Evolutionary conservation across 2,113 vertebrate species (phyloP).

Genomic region (Probosciger aterrimus): DNA sequence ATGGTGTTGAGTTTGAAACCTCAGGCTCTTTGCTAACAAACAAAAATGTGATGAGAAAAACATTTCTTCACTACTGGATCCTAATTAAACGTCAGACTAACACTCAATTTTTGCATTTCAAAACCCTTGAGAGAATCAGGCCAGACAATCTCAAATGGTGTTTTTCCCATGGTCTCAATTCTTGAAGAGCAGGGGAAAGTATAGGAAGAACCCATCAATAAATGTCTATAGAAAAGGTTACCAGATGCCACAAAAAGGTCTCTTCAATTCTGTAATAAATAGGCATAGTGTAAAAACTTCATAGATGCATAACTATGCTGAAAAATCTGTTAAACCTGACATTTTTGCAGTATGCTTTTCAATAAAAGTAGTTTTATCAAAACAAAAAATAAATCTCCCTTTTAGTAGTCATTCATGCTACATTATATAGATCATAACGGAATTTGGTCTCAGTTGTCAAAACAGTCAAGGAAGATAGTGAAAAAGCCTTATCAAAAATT

Average conservation of each 20-base stretch:
- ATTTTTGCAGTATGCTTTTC: neutral
- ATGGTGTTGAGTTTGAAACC: neutral
- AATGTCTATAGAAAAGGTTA: neutral
- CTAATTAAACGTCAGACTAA: neutral
- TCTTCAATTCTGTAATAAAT: neutral
- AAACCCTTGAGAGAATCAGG: neutral
- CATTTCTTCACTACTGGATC: neutral
- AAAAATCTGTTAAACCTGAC: neutral
- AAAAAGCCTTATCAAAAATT: neutral
- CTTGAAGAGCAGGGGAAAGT: neutral
- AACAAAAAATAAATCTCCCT: neutral
- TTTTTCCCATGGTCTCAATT: neutral
- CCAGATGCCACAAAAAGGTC: neutral
- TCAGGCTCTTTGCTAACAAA: neutral
- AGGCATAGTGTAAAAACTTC: neutral
- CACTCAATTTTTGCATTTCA: neutral
- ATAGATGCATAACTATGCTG: neutral
- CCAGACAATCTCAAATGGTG: neutral
- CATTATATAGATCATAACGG: neutral
- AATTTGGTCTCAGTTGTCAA: neutral
- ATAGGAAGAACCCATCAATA: neutral
- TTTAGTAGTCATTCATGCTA: neutral
- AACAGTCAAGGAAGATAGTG: neutral
- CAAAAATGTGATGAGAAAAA: neutral
- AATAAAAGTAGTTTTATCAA: neutral